Evolutionary conservation across 92 coral and sea anemone genomes (phyloP).

Genomic region (Porites divaricata): DNA sequence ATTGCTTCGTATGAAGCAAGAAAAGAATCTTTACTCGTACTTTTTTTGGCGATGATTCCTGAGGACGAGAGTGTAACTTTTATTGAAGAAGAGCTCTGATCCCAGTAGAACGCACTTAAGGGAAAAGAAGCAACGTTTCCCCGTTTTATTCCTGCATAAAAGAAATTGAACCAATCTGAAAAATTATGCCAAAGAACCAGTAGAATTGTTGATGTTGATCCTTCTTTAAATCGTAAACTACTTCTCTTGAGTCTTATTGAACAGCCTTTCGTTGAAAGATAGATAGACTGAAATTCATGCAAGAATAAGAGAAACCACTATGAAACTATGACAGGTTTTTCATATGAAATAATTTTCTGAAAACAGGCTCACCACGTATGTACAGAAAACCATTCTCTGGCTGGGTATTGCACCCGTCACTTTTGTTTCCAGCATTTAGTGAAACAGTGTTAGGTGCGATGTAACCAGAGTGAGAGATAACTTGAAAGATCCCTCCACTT

Average conservation of each 20-base stretch:
- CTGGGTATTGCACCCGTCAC: not conserved
- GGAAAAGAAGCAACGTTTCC: constrained; percentile 5
- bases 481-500: constrained; percentile 28
- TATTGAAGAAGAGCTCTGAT: not conserved
- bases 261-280: too few species aligned
- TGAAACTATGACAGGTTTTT: not conserved
- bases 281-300: too few species aligned
- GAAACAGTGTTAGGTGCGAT: not conserved
- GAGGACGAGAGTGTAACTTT: not conserved
- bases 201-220: too few species aligned
- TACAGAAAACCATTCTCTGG: constrained; percentile 12
- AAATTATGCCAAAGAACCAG: not conserved
- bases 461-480: not conserved
- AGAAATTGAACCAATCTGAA: not conserved
- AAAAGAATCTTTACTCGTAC: not conserved
- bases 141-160: not conserved
- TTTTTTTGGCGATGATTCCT: too few species aligned
- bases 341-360: not conserved
- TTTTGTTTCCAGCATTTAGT: not conserved
- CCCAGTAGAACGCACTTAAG: not conserved
- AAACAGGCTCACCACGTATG: not conserved
- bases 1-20: not conserved
- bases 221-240: too few species aligned
- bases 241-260: too few species aligned
- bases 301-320: not conserved